Base-by-base conservation (phyloP, 2,888 invertebrate genomes). In the Pyrocoelia pectoralis region DNA sequence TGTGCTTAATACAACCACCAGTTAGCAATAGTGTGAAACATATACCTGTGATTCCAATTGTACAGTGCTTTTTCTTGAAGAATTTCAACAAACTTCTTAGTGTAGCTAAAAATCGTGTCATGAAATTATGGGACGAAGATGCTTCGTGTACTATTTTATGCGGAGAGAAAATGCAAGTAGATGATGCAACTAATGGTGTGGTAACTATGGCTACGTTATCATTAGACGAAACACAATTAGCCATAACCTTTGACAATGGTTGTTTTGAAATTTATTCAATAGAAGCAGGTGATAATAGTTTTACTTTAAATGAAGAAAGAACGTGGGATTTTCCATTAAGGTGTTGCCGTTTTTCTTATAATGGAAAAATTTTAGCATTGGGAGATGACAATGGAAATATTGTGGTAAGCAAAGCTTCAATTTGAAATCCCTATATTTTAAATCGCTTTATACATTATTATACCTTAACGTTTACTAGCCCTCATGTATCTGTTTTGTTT, bases 381-480 rank as follows among this genome's bases (percentile, higher is more conserved):
- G 90, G 90, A 1, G 83, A 87, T 14, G 84, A 85, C 50, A 84
- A 83, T 15, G 90, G 90, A 0, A 80, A 84, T 63, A 85, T 90
- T 72, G 82, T 84, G 78, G 90, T 90, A 80, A 84, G 83, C 61
- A 5, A 24, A 24, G 24, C 3, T 24, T 24, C 6, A 5, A 24
- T 24, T 24, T 6, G 6, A 56, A 24, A n/a, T n/a, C n/a, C n/a
- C n/a, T n/a, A n/a, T n/a, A n/a, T n/a, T n/a, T n/a, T n/a, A n/a
- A n/a, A n/a, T n/a, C n/a, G n/a, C n/a, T n/a, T n/a, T n/a, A n/a
- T n/a, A n/a, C n/a, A n/a, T n/a, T n/a, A n/a, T 24, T 24, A 24
- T 24, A 24, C 24, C 24, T 24, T 24, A 24, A n/a, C n/a, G n/a
- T n/a, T n/a, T n/a, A n/a, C n/a, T n/a, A n/a, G n/a, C n/a, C n/a